Percentiles rank a stretch among this genome's conserved stretches.
These are phyloP conservation scores for Dasysyrphus albostriatus DNA, from an alignment of 2,888 invertebrate genomes.

Conservation along the genomic window DNA sequence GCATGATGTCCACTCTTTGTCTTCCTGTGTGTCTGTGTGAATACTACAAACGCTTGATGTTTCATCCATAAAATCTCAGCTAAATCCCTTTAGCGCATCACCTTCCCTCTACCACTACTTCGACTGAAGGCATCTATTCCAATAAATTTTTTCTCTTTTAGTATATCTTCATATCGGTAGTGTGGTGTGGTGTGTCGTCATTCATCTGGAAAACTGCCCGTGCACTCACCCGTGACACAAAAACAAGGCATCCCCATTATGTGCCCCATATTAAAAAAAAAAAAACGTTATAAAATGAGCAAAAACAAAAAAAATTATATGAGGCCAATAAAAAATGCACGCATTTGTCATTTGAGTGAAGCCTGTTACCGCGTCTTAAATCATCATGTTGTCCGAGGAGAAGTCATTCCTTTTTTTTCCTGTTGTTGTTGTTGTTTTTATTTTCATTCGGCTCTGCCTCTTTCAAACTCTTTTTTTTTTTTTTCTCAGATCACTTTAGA, in stretches of 20 bases:
- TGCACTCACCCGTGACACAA: constrained; percentile 67
- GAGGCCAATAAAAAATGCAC: constrained; percentile 30
- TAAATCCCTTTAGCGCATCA: constrained; percentile 19
- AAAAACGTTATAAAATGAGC: background rate
- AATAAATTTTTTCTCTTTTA: background rate
- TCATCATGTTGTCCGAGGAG: constrained; percentile 61
- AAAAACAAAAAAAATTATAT: constrained; percentile 7
- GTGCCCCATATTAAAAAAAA: constrained; percentile 28
- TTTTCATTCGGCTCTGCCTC: background rate
- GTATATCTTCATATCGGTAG: constrained; percentile 20
- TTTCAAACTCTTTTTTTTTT: constrained; percentile 51
- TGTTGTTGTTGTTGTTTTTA: background rate
- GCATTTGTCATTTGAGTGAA: constrained; percentile 72
- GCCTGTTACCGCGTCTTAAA: constrained; percentile 74
- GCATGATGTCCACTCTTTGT: constrained; percentile 64
- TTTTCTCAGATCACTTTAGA: constrained; percentile 44
- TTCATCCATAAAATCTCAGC: constrained; percentile 68
- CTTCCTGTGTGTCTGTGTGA: constrained; percentile 30
- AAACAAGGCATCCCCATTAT: constrained; percentile 69
- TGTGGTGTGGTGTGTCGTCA: constrained; percentile 58
- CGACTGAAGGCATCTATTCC: constrained; percentile 14
- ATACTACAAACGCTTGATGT: constrained; percentile 22
- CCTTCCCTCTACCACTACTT: background rate
- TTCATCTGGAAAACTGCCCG: constrained; percentile 72
- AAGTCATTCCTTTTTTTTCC: constrained; percentile 31